Percentiles rank a stretch among this genome's conserved stretches.
phyloP scores from a whole-genome alignment of 1,140 invertebrate species.

The Augochlora pura region DNA sequence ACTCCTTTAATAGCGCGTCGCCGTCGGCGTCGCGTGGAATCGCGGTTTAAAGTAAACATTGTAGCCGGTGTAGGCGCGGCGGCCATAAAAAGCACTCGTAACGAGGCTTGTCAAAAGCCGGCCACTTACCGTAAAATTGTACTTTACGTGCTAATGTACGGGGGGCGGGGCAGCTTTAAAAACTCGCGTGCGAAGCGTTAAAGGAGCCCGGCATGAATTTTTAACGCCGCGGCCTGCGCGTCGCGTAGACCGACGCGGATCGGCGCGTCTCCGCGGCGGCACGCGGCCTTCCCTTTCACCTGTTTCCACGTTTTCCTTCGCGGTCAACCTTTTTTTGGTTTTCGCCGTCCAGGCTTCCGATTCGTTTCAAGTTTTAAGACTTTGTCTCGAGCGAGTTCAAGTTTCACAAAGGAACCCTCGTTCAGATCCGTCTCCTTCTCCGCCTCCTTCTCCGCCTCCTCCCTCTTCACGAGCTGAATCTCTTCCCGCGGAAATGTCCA shows the following conservation, averaged over 20 bases:
- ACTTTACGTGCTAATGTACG: conserved; percentile 37
- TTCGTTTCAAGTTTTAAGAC: conserved; percentile 61
- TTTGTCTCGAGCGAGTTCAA: conserved; percentile 61
- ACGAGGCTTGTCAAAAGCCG: conserved; percentile 11
- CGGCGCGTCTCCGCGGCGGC: no score
- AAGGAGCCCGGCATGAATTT: conserved; percentile 39
- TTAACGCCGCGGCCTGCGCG: conserved; percentile 35
- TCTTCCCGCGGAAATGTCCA: conserved; percentile 47
- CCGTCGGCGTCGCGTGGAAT: not conserved
- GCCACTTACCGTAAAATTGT: conserved; percentile 57
- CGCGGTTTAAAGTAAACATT: conserved; percentile 8
- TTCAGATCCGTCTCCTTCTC: no score
- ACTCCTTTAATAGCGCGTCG: conserved; percentile 13
- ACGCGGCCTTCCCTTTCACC: conserved; percentile 9
- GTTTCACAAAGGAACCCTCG: conserved; percentile 59
- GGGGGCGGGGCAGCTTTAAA: conserved; percentile 19
- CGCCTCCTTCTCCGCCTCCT: no score
- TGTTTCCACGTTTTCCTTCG: conserved; percentile 32
- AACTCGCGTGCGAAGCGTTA: conserved; percentile 33
- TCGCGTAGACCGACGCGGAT: no score
- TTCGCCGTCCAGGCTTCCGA: conserved; percentile 41
- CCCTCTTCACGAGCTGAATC: conserved; percentile 41
- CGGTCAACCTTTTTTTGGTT: conserved; percentile 21
- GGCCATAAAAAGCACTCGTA: conserved; percentile 16
- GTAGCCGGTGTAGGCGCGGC: not conserved